Conservation (phyloP, 1,140 invertebrate species). For the Drosophila trapezifrons region DNA sequence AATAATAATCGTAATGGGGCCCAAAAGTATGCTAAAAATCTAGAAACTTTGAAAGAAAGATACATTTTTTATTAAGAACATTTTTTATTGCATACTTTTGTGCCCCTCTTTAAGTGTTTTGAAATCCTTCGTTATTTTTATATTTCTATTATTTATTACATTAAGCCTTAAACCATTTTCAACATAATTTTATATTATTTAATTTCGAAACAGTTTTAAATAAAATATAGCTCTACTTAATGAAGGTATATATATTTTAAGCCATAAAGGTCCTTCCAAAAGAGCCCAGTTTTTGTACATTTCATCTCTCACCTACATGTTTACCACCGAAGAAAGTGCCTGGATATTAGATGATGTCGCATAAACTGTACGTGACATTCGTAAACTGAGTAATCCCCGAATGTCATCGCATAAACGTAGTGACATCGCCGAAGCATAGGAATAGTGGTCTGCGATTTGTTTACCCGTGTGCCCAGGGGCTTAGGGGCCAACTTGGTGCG, state of each 20-base stretch:
- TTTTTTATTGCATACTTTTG: background rate
- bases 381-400: slow-evolving; percentile 1
- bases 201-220: background rate
- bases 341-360: background rate
- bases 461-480: slow-evolving; percentile 28
- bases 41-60: too few species aligned
- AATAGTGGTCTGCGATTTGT: slow-evolving; percentile 26
- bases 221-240: background rate
- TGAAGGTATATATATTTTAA: background rate
- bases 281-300: background rate
- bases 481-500: background rate
- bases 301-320: background rate
- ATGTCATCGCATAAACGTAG: slow-evolving; percentile 24
- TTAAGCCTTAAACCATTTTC: too few species aligned
- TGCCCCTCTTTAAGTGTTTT: background rate
- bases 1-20: too few species aligned
- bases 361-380: slow-evolving; percentile 1
- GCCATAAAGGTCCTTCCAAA: background rate
- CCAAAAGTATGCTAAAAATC: too few species aligned
- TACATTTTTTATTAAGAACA: too few species aligned
- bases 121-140: background rate
- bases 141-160: too few species aligned
- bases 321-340: too few species aligned
- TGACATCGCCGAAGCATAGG: background rate
- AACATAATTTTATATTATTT: too few species aligned